Base-by-base conservation (phyloP, 2,888 invertebrate species). In the Volucella bombylans region DNA sequence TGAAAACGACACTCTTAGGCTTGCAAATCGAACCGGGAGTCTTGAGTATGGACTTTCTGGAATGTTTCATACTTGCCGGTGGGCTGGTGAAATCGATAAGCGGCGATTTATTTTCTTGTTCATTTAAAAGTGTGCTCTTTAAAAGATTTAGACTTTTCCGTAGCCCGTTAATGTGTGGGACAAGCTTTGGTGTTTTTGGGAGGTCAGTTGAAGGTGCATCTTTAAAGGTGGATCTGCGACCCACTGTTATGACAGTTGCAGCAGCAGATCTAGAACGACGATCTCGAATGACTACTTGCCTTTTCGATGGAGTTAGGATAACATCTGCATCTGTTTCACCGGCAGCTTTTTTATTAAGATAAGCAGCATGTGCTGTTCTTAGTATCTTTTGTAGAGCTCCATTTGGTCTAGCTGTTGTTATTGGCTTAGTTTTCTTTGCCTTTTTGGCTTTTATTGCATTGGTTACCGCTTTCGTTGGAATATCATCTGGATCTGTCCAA, bases 401-500 rank as follows among this genome's bases (percentile, higher is more conserved):
- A 38, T 86, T 89, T 12, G 89, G 87, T 64, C 88, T 89, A 18
- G 82, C 73, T 8, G 18, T 77, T 0, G 15, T 64, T 14, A 39
- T n/a, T 4, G 73, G 45, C 18, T 88, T 88, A 0, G 71, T 15
- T 61, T 86, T 57, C 43, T 87, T 88, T 1, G 12, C 31, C 61
- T 87, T 88, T 14, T 80, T 88, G 2, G 81, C 79, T 71, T 87
- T 87, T 6, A 57, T 59, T 3, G 69, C 31, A 8, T 68, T 79
- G n/a, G 47, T 82, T 41, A 14, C 65, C 41, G 15, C 0, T 23
- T 82, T 82, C n/a, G 31, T 4, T 8, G 64, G 23, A 0, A 72
- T 61, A 18, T 88, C 87, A 64, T 90, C 90, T 0, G 91, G 91
- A 87, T 91, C 91, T 1, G 72, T 31, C 91, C 91, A 91, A 50